Conservation (phyloP, 2,888 invertebrate genomes). For the Trachelus tabidus region DNA sequence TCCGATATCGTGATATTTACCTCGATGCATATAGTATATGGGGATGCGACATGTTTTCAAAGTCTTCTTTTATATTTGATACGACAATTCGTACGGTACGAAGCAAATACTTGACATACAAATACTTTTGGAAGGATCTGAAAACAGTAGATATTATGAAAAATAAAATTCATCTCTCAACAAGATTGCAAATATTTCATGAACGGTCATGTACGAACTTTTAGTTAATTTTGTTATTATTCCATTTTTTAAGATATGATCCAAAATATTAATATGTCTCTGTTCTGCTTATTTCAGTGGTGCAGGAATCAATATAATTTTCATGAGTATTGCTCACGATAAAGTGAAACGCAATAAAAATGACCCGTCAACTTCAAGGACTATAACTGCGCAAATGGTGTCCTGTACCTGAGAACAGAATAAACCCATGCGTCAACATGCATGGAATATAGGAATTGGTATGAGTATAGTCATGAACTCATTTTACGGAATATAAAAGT, state of each 20-base stretch:
- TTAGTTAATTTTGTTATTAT: background rate
- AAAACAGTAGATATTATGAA: background rate
- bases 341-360: background rate
- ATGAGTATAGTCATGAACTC: constrained; percentile 18
- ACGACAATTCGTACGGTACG: background rate
- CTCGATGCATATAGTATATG: background rate
- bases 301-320: background rate
- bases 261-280: background rate
- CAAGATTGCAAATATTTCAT: no score
- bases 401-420: constrained; percentile 22
- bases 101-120: background rate
- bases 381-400: constrained; percentile 20
- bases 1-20: background rate
- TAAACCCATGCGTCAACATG: constrained; percentile 27
- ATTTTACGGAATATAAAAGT: constrained; percentile 44
- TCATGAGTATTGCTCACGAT: background rate
- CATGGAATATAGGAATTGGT: constrained; percentile 19
- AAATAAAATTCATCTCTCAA: background rate
- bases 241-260: background rate
- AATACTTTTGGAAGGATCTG: background rate
- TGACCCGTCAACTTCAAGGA: background rate
- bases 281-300: background rate
- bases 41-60: background rate
- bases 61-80: background rate
- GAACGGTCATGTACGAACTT: background rate